A percentile compares a stretch with the other conserved stretches of the same genome.
Evolutionary conservation across 1,140 invertebrate genomes (phyloP).

Genomic region (Cydia fagiglandana): DNA sequence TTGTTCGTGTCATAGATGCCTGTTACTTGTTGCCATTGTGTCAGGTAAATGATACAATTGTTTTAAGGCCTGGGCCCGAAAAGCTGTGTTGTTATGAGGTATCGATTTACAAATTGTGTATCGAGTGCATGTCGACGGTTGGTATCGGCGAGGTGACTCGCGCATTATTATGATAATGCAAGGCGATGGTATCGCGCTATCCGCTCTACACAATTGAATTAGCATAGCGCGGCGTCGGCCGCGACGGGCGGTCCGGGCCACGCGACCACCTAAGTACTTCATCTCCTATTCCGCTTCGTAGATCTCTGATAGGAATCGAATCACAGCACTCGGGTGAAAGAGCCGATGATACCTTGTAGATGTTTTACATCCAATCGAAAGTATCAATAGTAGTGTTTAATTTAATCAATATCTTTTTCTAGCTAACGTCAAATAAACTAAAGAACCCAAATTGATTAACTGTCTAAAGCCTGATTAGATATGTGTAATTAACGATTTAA

Average conservation of each 20-base stretch:
- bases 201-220: constrained; percentile 76
- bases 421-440: no score
- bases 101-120: constrained; percentile 39
- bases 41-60: constrained; percentile 2
- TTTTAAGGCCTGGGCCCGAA: constrained; percentile 1
- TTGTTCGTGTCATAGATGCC: constrained; percentile 5
- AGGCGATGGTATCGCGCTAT: constrained; percentile 69
- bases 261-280: constrained; percentile 65
- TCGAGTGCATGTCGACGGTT: constrained; percentile 60
- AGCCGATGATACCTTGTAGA: not conserved
- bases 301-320: constrained; percentile 26
- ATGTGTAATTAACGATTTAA: no score
- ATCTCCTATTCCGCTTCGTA: constrained; percentile 41
- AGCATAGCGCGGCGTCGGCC: constrained; percentile 68
- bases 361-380: not conserved
- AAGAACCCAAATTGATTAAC: no score
- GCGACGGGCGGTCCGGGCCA: constrained; percentile 69
- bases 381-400: not conserved
- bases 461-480: no score
- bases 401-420: not conserved
- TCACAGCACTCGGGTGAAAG: not conserved
- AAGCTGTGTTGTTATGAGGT: constrained; percentile 11
- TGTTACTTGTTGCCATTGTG: not conserved
- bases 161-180: constrained; percentile 78
- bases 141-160: constrained; percentile 67